Conservation (phyloP, 2,888 invertebrate genomes). For the Ornithoptera priamus region DNA sequence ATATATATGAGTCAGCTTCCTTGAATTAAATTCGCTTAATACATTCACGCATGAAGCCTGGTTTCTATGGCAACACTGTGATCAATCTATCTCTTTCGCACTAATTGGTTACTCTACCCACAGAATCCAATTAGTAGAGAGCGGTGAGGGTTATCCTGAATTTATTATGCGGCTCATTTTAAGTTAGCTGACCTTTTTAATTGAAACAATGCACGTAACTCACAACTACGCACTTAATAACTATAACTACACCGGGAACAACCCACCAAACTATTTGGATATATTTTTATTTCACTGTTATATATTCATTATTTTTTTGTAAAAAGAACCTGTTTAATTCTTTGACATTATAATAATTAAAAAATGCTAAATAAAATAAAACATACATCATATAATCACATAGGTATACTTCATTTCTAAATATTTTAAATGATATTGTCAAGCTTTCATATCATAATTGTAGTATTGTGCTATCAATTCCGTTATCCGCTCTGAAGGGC, state of each 20-base stretch:
- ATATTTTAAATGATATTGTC: too few species aligned
- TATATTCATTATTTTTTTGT: too few species aligned
- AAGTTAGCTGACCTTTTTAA: slow-evolving; percentile 66
- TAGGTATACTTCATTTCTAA: too few species aligned
- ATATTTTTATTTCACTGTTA: background rate
- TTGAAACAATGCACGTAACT: slow-evolving; percentile 71
- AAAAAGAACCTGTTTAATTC: too few species aligned
- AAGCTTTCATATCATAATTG: too few species aligned
- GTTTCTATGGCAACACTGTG: slow-evolving; percentile 23
- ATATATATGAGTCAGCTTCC: background rate
- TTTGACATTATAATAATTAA: too few species aligned
- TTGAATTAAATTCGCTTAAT: slow-evolving; percentile 8
- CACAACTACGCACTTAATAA: slow-evolving; percentile 49
- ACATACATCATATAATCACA: too few species aligned
- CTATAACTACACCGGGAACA: slow-evolving; percentile 33
- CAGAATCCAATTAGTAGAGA: slow-evolving; percentile 69
- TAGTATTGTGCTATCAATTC: too few species aligned
- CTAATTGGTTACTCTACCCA: slow-evolving; percentile 68
- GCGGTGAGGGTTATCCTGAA: slow-evolving; percentile 59
- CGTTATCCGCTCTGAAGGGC: background rate
- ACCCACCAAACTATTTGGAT: background rate
- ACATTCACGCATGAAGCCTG: background rate
- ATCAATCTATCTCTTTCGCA: slow-evolving; percentile 49
- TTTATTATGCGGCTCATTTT: slow-evolving; percentile 69
- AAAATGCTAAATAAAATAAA: too few species aligned